These are phyloP conservation scores for Elachura formosa DNA, from an alignment of 2,113 vertebrate species.

Conservation along the genomic window DNA sequence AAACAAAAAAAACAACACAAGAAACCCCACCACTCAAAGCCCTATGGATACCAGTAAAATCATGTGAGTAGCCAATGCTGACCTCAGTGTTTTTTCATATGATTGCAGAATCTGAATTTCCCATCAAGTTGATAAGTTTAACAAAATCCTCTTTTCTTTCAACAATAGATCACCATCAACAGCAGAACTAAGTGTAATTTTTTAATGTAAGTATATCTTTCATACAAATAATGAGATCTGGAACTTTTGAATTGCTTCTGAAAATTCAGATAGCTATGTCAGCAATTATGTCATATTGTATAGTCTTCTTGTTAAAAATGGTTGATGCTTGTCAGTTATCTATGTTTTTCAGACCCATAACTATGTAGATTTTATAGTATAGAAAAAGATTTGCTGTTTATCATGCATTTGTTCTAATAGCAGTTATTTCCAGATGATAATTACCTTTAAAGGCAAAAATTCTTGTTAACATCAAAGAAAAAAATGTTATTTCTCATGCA, in stretches of 20 bases:
- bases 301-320: not conserved
- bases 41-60: not conserved
- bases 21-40: too few relatives aligned
- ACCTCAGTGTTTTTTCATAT: not conserved
- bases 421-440: not conserved
- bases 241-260: not conserved
- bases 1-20: not conserved
- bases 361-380: not conserved
- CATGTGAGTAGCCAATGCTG: not conserved
- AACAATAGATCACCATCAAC: not conserved
- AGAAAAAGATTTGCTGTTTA: not conserved
- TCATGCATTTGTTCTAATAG: not conserved
- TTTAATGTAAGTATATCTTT: not conserved
- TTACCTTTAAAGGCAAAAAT: not conserved
- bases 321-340: not conserved
- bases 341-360: not conserved
- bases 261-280: not conserved
- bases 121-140: not conserved
- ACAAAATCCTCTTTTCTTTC: not conserved
- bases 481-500: not conserved
- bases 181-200: not conserved
- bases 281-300: not conserved
- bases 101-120: rapidly evolving
- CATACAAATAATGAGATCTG: not conserved
- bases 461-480: not conserved